Evolutionary conservation across 2,797 vertebrate genomes (phyloP).

Genomic region (Pseudocheirus occidentalis): DNA sequence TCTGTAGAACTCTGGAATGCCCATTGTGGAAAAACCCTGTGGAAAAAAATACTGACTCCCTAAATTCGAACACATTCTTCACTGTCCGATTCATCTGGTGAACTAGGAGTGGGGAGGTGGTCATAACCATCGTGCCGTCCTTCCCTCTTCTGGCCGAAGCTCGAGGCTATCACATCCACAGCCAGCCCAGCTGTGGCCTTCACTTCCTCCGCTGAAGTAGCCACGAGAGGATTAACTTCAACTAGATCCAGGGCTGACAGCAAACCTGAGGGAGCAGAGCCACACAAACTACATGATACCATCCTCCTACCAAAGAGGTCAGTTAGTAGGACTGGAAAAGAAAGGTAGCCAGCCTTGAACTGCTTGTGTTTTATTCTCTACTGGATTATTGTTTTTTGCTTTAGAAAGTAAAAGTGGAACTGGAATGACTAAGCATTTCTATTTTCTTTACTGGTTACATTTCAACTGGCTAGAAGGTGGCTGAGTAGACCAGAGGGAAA

Average conservation of each 20-base stretch:
- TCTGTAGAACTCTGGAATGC: slow-evolving; percentile 75
- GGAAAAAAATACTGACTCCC: slow-evolving; percentile 4
- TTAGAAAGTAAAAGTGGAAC: background rate
- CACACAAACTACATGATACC: background rate
- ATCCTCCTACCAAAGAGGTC: background rate
- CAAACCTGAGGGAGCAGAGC: slow-evolving; percentile 87
- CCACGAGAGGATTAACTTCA: slow-evolving; percentile 95
- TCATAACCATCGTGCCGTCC: slow-evolving; percentile 88
- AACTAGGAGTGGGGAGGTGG: slow-evolving; percentile 86
- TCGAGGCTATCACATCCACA: slow-evolving; percentile 93
- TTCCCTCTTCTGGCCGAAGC: slow-evolving; percentile 94
- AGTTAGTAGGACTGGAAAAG: background rate
- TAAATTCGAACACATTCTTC: slow-evolving; percentile 87
- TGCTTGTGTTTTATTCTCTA: background rate
- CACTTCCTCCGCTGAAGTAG: slow-evolving; percentile 89
- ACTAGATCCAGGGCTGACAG: slow-evolving; percentile 96
- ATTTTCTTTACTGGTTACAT: background rate
- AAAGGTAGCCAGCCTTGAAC: background rate
- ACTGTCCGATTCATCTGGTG: slow-evolving; percentile 86
- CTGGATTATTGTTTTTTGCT: background rate
- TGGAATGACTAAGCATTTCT: background rate
- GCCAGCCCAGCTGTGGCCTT: slow-evolving; percentile 92
- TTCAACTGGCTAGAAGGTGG: background rate
- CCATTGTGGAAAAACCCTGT: slow-evolving; percentile 43
- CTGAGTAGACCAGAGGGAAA: background rate